A percentile compares a stretch with the other conserved stretches of the same genome.
These are phyloP conservation scores for Charaxes varanes DNA, from an alignment of 1,140 invertebrate genomes.

Conservation along the genomic window DNA sequence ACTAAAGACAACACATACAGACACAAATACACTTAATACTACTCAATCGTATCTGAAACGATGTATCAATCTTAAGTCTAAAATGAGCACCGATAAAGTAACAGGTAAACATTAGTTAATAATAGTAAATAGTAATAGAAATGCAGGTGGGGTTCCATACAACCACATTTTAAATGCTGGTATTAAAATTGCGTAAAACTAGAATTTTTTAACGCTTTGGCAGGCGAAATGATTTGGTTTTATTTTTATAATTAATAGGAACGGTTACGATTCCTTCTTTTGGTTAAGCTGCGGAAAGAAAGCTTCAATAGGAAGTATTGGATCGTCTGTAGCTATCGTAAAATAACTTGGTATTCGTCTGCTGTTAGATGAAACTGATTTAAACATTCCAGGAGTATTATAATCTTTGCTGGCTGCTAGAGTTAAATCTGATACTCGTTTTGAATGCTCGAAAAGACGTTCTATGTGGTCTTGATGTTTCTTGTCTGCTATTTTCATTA, in stretches of 20 bases:
- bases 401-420: slow-evolving; percentile 76
- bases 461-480: slow-evolving; percentile 56
- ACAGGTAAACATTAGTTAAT: slow-evolving; percentile 10
- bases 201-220: slow-evolving; percentile 47
- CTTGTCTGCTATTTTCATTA: slow-evolving; percentile 74
- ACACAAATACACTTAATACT: slow-evolving; percentile 14
- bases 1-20: slow-evolving; percentile 3
- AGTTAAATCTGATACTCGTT: slow-evolving; percentile 76
- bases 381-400: slow-evolving; percentile 75
- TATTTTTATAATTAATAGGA: slow-evolving; percentile 32
- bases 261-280: slow-evolving; percentile 70
- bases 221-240: slow-evolving; percentile 61
- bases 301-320: slow-evolving; percentile 77
- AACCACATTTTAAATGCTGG: slow-evolving; percentile 23
- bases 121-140: slow-evolving; percentile 11
- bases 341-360: slow-evolving; percentile 77
- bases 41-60: slow-evolving; percentile 20
- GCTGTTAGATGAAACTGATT: slow-evolving; percentile 66
- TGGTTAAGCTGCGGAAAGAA: slow-evolving; percentile 78
- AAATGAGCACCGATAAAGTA: slow-evolving; percentile 28
- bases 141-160: slow-evolving; percentile 23
- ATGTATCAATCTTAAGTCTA: slow-evolving; percentile 25
- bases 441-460: slow-evolving; percentile 68
- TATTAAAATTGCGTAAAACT: slow-evolving; percentile 22
- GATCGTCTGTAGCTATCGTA: slow-evolving; percentile 78